Evolutionary conservation across 2,888 invertebrate species (phyloP), one percentile per base, ranked within the genome.

Genomic region (Drosophila formosana): DNA sequence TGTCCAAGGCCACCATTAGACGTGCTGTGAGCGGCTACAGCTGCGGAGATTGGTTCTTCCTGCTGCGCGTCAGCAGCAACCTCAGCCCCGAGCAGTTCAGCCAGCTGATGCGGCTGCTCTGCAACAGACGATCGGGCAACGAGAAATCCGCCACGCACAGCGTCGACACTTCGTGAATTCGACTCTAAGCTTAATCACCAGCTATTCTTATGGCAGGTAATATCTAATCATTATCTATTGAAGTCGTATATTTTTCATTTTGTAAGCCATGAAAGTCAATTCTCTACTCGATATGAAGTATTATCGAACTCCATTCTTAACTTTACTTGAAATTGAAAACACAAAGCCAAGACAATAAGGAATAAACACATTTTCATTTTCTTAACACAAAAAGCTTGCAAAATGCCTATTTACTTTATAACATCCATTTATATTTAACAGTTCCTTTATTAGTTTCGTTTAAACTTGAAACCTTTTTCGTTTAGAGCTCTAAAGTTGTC

Each of bases 1-100:
- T 90, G 80, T 68, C 89, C 5, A 77, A 72, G 11, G 47, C 66
- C 0, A 74, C 88, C 7, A 67, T 91, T 1, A 79, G 75, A 4
- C 63, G 53, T 6, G 79, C 82, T 0, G 25, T 90, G 5, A 56
- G 75, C 7, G 73, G 76, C 3, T 85, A 79, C 32, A 93, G 94
- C 58, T 95, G 95, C 68, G 96, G 96, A 0, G 96, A 97, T 91
- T 97, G 96, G 95, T 97, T 96, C 91, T 90, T 97, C 37, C 92
- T 97, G 8, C 95, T 95, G 90, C 95, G 95, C 88, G 93, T 97
- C 50, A 95, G 96, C 64, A 95, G 95, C 88, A 97, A 97, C 91
- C 94, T 96, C 80, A 95, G 96, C 90, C 95, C 95, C 0, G 92
- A 95, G 18, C 92, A 95, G 55, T 96, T 94, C 90, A 93, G 94